phyloP scores from a whole-genome alignment of 2,888 invertebrate species.

The Harmothoe impar region DNA sequence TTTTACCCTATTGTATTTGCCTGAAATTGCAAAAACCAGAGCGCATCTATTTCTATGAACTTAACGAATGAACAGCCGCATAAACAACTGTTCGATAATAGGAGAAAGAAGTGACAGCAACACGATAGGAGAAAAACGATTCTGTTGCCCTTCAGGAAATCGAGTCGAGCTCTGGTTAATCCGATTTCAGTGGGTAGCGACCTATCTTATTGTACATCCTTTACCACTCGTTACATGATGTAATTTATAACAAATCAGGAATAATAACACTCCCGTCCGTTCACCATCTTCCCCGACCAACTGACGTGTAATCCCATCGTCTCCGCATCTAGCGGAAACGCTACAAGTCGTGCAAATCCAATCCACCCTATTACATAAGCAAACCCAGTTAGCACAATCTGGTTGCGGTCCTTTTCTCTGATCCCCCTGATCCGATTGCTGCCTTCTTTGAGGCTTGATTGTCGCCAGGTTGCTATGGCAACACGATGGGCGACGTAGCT shows the following conservation, averaged over 20 bases:
- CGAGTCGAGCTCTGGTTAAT: neutral
- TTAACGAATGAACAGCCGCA: too few relatives aligned
- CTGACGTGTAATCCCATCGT: slow-evolving; percentile 28
- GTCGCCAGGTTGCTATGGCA: neutral
- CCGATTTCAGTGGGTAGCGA: neutral
- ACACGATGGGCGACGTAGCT: neutral
- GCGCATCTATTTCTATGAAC: too few relatives aligned
- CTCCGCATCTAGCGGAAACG: neutral
- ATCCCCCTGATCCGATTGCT: slow-evolving; percentile 1
- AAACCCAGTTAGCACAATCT: slow-evolving; percentile 45
- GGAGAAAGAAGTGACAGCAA: neutral
- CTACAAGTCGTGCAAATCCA: slow-evolving; percentile 45
- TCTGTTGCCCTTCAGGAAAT: neutral
- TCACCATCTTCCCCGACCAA: neutral
- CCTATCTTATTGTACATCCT: neutral
- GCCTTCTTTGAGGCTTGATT: neutral
- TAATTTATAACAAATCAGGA: slow-evolving; percentile 27
- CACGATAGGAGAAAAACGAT: neutral
- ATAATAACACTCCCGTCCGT: neutral
- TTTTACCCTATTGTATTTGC: too few relatives aligned
- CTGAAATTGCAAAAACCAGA: too few relatives aligned
- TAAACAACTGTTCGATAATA: too few relatives aligned
- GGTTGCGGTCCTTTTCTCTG: slow-evolving; percentile 24
- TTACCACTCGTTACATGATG: slow-evolving; percentile 25
- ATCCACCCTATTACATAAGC: slow-evolving; percentile 37